A percentile compares a stretch with the other conserved stretches of the same genome.
Evolutionary conservation across 1,140 invertebrate genomes (phyloP).

Genomic region (Tetranychus cinnabarinus): DNA sequence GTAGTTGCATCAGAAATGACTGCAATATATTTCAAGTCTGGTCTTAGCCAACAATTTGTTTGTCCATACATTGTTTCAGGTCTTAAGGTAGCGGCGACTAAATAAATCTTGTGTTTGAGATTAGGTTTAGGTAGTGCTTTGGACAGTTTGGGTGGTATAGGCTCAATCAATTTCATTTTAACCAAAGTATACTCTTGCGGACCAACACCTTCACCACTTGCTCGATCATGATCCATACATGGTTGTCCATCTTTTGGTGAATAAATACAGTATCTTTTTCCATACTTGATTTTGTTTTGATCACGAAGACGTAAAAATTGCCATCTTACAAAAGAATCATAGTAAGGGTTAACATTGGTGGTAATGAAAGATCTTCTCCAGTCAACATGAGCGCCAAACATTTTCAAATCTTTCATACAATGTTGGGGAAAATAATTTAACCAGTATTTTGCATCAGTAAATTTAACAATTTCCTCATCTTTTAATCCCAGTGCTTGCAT

Average conservation of each 20-base stretch:
- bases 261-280: constrained; percentile 90
- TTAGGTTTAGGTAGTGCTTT: constrained; percentile 1
- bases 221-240: constrained; percentile 98
- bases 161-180: constrained; percentile 62
- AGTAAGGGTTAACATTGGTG: constrained; percentile 91
- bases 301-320: constrained; percentile 75
- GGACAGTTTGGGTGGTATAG: constrained; percentile 41
- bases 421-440: constrained; percentile 83
- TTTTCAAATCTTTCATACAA: constrained; percentile 57
- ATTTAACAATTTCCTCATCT: constrained; percentile 74
- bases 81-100: constrained; percentile 88
- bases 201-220: constrained; percentile 83
- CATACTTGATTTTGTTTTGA: constrained; percentile 75
- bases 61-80: constrained; percentile 99
- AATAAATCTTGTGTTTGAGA: constrained; percentile 37
- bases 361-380: constrained; percentile 94
- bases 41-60: constrained; percentile 94
- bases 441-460: constrained; percentile 80
- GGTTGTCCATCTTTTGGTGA: constrained; percentile 91
- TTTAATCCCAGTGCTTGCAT: constrained; percentile 75
- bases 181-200: constrained; percentile 95
- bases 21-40: constrained; percentile 78
- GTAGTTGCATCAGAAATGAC: constrained; percentile 31
- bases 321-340: constrained; percentile 93
- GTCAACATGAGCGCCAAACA: constrained; percentile 78